These are phyloP conservation scores for Achlya flavicornis DNA, from an alignment of 2,888 invertebrate genomes.

Conservation along the genomic window DNA sequence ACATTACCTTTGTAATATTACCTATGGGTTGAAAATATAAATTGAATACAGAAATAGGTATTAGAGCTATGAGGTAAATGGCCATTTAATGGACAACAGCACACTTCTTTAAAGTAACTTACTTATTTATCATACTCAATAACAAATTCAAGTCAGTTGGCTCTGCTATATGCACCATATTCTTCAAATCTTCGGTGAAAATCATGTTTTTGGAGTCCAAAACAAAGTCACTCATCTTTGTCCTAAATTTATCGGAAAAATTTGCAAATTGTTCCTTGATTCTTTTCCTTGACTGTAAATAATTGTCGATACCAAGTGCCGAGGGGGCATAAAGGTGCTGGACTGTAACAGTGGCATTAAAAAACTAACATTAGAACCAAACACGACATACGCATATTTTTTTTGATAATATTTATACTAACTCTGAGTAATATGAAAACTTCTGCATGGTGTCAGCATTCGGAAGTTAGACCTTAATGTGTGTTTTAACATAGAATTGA, in stretches of 20 bases:
- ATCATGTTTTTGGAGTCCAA: slow-evolving; percentile 85
- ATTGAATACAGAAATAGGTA: no score
- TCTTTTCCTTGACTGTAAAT: slow-evolving; percentile 78
- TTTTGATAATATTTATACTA: neutral
- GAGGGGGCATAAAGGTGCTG: slow-evolving; percentile 80
- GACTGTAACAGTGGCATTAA: slow-evolving; percentile 42
- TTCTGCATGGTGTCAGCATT: slow-evolving; percentile 42
- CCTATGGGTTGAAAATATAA: no score
- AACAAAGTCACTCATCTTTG: slow-evolving; percentile 88
- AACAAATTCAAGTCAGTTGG: slow-evolving; percentile 86
- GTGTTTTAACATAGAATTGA: slow-evolving; percentile 48
- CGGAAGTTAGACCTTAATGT: slow-evolving; percentile 41
- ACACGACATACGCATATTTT: neutral
- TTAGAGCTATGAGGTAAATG: neutral
- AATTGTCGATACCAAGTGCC: slow-evolving; percentile 86
- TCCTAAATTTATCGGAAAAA: slow-evolving; percentile 86
- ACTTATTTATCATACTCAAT: slow-evolving; percentile 88
- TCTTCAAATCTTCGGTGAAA: slow-evolving; percentile 93
- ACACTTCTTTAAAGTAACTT: slow-evolving; percentile 33
- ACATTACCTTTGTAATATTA: no score
- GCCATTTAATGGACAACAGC: neutral
- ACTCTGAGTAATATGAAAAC: slow-evolving; percentile 50
- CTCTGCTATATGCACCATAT: slow-evolving; percentile 89
- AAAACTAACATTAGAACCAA: neutral
- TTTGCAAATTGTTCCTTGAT: slow-evolving; percentile 84